Percentiles rank a stretch among this genome's conserved stretches.
Evolutionary conservation across 2,888 invertebrate genomes (phyloP).

Genomic region (Eledone cirrhosa): DNA sequence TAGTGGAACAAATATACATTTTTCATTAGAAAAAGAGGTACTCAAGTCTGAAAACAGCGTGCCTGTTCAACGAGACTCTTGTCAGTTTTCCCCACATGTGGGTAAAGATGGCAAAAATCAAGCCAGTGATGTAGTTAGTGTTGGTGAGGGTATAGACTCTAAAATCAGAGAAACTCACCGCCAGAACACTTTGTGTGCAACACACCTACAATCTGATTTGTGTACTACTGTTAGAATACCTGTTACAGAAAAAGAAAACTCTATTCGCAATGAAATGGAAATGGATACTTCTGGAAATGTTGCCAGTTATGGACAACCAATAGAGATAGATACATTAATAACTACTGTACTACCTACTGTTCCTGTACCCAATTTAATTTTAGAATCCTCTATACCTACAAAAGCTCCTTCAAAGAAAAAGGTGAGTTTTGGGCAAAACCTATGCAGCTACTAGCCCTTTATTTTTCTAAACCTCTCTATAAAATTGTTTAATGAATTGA

Average conservation of each 20-base stretch:
- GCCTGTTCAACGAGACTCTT: slow-evolving; percentile 14
- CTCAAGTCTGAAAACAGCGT: slow-evolving; percentile 1
- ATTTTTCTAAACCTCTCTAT: too few relatives aligned
- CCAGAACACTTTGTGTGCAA: neutral
- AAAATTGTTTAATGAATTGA: too few relatives aligned
- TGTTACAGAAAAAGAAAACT: slow-evolving; percentile 5
- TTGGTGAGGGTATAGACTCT: slow-evolving; percentile 17
- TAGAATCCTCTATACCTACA: slow-evolving; percentile 29
- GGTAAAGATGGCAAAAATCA: slow-evolving; percentile 1
- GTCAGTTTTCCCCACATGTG: slow-evolving; percentile 11
- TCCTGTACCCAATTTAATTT: neutral
- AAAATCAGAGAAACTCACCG: slow-evolving; percentile 2
- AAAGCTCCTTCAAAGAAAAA: slow-evolving; percentile 39
- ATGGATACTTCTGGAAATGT: neutral
- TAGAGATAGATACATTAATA: slow-evolving; percentile 8
- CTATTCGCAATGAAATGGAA: slow-evolving; percentile 17
- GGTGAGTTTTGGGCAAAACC: slow-evolving; percentile 31
- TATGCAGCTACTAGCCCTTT: too few relatives aligned
- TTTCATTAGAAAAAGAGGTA: slow-evolving; percentile 15
- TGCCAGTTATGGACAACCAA: slow-evolving; percentile 16
- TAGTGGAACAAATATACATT: neutral
- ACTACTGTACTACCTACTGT: slow-evolving; percentile 4
- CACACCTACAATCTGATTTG: slow-evolving; percentile 15
- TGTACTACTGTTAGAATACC: slow-evolving; percentile 4
- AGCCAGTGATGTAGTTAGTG: slow-evolving; percentile 18